Percentiles rank a stretch among this genome's conserved stretches.
Conservation (phyloP, 2,113 vertebrate genomes). For the Ia io region DNA sequence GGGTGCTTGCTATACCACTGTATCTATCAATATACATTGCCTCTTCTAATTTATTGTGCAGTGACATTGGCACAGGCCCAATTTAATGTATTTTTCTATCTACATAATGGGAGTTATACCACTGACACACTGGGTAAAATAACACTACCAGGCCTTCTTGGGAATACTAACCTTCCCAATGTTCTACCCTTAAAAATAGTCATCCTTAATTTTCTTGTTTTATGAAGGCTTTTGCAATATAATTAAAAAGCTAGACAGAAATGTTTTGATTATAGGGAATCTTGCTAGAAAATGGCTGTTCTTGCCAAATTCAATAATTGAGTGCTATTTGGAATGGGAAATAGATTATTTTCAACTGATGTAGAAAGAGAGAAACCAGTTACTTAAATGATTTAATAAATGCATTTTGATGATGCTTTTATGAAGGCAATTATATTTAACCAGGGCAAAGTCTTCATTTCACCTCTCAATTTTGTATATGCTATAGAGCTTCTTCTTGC, state of each 20-base stretch:
- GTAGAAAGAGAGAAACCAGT: conserved; percentile 16
- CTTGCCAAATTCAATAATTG: conserved; percentile 41
- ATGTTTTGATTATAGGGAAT: neutral
- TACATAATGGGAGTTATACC: neutral
- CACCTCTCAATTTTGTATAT: neutral
- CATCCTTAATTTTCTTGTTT: conserved; percentile 29
- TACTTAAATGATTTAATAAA: conserved; percentile 38
- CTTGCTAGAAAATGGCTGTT: neutral
- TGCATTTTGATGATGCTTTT: neutral
- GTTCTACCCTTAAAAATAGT: neutral
- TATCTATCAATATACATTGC: neutral
- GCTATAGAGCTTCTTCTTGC: neutral
- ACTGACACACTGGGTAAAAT: neutral
- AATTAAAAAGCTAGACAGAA: neutral
- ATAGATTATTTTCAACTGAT: conserved; percentile 23
- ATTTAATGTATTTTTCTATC: neutral
- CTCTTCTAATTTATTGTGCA: neutral
- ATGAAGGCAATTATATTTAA: conserved; percentile 22
- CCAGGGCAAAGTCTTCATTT: neutral
- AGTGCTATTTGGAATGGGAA: conserved; percentile 10
- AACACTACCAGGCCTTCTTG: too few relatives aligned
- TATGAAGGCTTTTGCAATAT: conserved; percentile 10
- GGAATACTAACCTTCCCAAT: neutral
- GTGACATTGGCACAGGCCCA: neutral
- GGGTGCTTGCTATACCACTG: neutral